phyloP scores from a whole-genome alignment of 2,113 vertebrate genomes.

The Brachyistius frenatus region DNA sequence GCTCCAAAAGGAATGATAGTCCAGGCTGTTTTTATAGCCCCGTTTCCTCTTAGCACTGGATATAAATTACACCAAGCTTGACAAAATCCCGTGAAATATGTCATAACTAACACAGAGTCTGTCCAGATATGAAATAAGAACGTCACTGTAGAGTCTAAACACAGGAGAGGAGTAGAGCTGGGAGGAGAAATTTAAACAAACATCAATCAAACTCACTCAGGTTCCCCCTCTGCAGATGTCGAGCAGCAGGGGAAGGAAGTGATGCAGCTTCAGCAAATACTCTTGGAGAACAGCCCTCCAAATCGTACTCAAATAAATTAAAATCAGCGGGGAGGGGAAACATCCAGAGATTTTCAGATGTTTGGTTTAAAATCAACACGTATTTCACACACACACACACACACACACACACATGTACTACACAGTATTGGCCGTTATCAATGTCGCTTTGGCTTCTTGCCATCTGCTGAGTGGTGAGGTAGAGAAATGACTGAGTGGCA shows the following conservation, averaged over 20 bases:
- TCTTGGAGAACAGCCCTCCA: background rate
- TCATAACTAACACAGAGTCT: constrained; percentile 42
- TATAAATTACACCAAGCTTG: constrained; percentile 42
- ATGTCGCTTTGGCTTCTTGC: constrained; percentile 56
- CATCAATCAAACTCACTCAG: constrained; percentile 50
- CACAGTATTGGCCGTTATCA: constrained; percentile 22
- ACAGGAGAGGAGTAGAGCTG: constrained; percentile 49
- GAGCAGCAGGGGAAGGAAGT: constrained; percentile 22
- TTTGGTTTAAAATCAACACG: constrained; percentile 17
- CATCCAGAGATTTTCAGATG: constrained; percentile 2
- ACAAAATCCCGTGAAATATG: constrained; percentile 53
- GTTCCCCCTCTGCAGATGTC: constrained; percentile 7
- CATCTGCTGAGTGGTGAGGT: constrained; percentile 70
- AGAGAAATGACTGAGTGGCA: constrained; percentile 62
- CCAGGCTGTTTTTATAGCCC: constrained; percentile 16
- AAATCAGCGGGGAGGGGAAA: background rate
- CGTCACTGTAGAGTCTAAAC: constrained; percentile 70
- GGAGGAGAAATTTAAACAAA: constrained; percentile 69
- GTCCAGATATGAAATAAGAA: constrained; percentile 64
- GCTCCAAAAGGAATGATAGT: constrained; percentile 23
- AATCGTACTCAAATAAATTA: constrained; percentile 19
- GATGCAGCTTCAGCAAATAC: constrained; percentile 4
- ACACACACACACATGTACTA: constrained; percentile 13
- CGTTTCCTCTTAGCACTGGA: constrained; percentile 32
- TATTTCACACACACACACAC: constrained; percentile 12